phyloP scores from a whole-genome alignment of 2,888 invertebrate genomes.

The Drosophila anomelani region DNA sequence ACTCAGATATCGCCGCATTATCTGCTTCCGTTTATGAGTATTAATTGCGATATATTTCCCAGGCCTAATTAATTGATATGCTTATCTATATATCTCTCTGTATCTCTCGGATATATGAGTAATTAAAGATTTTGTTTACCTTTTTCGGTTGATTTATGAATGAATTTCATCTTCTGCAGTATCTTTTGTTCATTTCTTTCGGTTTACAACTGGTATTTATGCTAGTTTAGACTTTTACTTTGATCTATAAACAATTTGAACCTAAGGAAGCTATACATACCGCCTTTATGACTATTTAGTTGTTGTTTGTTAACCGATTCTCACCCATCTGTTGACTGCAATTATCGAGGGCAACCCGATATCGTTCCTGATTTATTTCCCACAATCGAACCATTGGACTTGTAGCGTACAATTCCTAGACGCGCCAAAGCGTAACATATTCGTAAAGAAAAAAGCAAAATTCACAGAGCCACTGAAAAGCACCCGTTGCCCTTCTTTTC shows the following conservation, averaged over 20 bases:
- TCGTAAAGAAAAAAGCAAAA: slow-evolving; percentile 33
- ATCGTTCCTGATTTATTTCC: slow-evolving; percentile 7
- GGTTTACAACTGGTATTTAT: no score
- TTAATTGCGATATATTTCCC: background rate
- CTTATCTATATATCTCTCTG: background rate
- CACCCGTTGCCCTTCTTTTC: slow-evolving; percentile 1
- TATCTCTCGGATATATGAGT: background rate
- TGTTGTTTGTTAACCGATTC: slow-evolving; percentile 14
- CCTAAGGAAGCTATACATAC: background rate
- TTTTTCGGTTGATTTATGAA: background rate
- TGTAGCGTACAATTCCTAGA: slow-evolving; percentile 40
- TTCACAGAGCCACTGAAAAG: slow-evolving; percentile 34
- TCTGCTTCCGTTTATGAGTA: slow-evolving; percentile 9
- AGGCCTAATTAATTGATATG: slow-evolving; percentile 5
- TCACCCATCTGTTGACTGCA: background rate
- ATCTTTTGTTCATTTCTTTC: background rate
- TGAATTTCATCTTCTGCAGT: background rate
- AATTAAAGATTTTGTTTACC: background rate
- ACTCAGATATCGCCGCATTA: background rate
- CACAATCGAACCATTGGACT: slow-evolving; percentile 1
- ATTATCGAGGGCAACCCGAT: slow-evolving; percentile 1
- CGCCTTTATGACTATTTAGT: background rate
- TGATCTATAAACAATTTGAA: background rate
- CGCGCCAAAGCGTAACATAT: slow-evolving; percentile 61
- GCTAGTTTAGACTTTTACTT: background rate